Conservation (phyloP, 2,888 invertebrate species). For the Zhuqinia jingwanae region DNA sequence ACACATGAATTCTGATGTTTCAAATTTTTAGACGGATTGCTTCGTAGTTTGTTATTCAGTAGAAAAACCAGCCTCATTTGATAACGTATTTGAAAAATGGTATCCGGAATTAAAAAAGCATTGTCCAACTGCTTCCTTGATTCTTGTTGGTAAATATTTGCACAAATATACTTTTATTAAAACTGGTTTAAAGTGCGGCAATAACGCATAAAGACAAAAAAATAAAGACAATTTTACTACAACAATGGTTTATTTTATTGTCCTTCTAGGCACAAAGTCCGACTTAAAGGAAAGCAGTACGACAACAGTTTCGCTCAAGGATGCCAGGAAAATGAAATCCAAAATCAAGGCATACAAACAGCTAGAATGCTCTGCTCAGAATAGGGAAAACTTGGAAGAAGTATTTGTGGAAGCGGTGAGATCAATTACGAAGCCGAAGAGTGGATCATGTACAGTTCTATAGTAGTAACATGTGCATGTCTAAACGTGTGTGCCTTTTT, state of each 20-base stretch:
- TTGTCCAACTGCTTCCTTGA: conserved; percentile 89
- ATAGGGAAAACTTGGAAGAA: conserved; percentile 79
- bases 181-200: no score
- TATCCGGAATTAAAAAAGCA: conserved; percentile 91
- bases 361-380: conserved; percentile 92
- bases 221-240: no score
- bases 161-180: no score
- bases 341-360: conserved; percentile 88
- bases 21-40: conserved; percentile 88
- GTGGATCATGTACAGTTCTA: neutral
- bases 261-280: conserved; percentile 86
- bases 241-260: neutral
- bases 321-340: conserved; percentile 87
- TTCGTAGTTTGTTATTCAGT: conserved; percentile 93
- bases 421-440: conserved; percentile 28
- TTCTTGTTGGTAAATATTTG: conserved; percentile 88
- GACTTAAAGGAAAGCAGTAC: conserved; percentile 84
- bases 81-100: conserved; percentile 92
- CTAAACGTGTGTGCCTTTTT: no score
- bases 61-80: conserved; percentile 88
- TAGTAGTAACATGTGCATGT: no score
- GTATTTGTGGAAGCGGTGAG: conserved; percentile 68
- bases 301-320: conserved; percentile 80
- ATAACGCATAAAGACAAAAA: no score
- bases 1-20: neutral